Conservation (phyloP, 2,888 invertebrate genomes). For the Sialis fuliginosa region DNA sequence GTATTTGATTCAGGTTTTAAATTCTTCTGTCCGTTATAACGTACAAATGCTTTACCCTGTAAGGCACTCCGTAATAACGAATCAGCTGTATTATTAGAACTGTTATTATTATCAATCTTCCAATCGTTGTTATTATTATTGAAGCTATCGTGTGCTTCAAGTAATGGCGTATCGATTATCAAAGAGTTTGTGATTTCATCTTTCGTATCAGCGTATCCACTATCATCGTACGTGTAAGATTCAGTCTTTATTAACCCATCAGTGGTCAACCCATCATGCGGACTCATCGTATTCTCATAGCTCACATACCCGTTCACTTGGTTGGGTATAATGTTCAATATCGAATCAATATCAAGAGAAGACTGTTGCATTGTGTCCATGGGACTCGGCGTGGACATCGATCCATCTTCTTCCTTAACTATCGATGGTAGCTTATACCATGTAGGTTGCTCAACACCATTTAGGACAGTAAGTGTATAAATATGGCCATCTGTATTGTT, state of each 20-base stretch:
- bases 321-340: conserved; percentile 51
- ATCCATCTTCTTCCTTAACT: conserved; percentile 43
- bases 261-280: conserved; percentile 25
- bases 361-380: conserved; percentile 37
- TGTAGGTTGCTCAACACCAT: conserved; percentile 41
- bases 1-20: conserved; percentile 19
- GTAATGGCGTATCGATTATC: conserved; percentile 32
- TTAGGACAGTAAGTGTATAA: conserved; percentile 72
- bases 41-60: conserved; percentile 49
- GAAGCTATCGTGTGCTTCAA: conserved; percentile 34
- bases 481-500: conserved; percentile 64
- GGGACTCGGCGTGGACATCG: conserved; percentile 37
- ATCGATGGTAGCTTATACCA: conserved; percentile 36
- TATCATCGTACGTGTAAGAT: conserved; percentile 58
- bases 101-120: conserved; percentile 59
- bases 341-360: conserved; percentile 59
- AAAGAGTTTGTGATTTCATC: conserved; percentile 28
- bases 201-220: conserved; percentile 51
- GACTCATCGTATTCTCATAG: conserved; percentile 34
- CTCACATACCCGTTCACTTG: conserved; percentile 30
- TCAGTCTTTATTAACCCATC: conserved; percentile 51
- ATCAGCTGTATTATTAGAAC: conserved; percentile 29
- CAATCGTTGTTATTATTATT: conserved; percentile 59
- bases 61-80: conserved; percentile 66
- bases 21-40: conserved; percentile 21